These are phyloP conservation scores for Leptocoma aspasia DNA, from an alignment of 2,113 vertebrate species.

Conservation along the genomic window DNA sequence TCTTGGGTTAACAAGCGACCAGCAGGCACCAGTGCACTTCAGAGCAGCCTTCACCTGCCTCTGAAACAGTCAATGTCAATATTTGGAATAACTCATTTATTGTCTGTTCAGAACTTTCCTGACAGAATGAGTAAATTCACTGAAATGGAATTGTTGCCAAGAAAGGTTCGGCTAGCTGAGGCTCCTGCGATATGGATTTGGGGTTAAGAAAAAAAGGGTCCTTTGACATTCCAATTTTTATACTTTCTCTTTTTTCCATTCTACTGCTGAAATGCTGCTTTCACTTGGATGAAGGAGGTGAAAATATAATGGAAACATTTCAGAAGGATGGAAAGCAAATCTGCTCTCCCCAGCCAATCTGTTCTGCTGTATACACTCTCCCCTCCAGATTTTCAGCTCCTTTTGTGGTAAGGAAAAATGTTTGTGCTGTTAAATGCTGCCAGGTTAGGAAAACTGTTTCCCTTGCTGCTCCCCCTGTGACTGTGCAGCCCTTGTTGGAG, in stretches of 20 bases:
- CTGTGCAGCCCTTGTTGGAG: conserved; percentile 12
- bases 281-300: background rate
- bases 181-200: background rate
- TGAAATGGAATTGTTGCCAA: background rate
- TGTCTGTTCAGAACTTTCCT: background rate
- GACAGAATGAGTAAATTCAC: background rate
- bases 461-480: background rate
- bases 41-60: background rate
- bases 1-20: background rate
- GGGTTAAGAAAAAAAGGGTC: background rate
- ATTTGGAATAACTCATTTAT: rapidly evolving
- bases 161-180: background rate
- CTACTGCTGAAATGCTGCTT: background rate
- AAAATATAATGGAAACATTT: background rate
- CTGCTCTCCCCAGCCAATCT: background rate
- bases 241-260: background rate
- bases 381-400: background rate
- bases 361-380: background rate
- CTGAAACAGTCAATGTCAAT: background rate
- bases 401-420: conserved; percentile 30
- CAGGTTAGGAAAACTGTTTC: conserved; percentile 51
- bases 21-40: background rate
- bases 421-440: background rate
- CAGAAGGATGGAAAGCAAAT: background rate
- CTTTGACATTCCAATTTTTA: background rate